phyloP scores from a whole-genome alignment of 2,888 invertebrate genomes.

The Drosophila atripex region DNA sequence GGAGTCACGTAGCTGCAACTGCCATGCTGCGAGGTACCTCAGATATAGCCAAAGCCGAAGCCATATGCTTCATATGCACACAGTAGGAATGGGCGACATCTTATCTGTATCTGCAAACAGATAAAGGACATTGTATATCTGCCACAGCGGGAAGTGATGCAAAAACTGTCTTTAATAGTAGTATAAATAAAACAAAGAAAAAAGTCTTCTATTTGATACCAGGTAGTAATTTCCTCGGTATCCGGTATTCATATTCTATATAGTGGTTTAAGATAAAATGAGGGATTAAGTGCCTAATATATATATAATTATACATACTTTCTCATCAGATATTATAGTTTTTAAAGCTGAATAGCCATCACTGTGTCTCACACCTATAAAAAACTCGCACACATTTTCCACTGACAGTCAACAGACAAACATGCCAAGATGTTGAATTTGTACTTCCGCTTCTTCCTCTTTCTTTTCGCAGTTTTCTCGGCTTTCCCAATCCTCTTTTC shows the following conservation, averaged over 20 bases:
- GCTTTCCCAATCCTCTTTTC: conserved; percentile 2
- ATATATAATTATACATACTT: too few relatives aligned
- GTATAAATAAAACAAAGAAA: too few relatives aligned
- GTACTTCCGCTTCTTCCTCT: conserved; percentile 66
- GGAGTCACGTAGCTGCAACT: conserved; percentile 63
- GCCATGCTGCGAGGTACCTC: conserved; percentile 54
- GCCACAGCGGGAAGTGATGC: background rate
- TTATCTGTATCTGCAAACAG: conserved; percentile 72
- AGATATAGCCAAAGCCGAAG: conserved; percentile 8
- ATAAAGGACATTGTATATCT: conserved; percentile 47
- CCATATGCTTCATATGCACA: conserved; percentile 52
- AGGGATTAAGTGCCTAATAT: too few relatives aligned
- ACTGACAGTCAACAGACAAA: conserved; percentile 56
- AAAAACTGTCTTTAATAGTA: background rate
- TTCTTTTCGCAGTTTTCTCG: conserved; percentile 4
- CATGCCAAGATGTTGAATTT: conserved; percentile 52
- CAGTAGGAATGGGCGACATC: conserved; percentile 16
- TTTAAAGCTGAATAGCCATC: conserved; percentile 7
- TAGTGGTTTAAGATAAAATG: too few relatives aligned
- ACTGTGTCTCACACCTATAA: background rate
- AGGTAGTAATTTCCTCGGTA: too few relatives aligned
- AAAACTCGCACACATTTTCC: conserved; percentile 6
- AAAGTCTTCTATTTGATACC: too few relatives aligned
- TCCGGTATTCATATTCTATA: too few relatives aligned
- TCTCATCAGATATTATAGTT: too few relatives aligned